Base-by-base conservation (phyloP, 1,140 invertebrate species). In the Drosophila ohnishii region DNA sequence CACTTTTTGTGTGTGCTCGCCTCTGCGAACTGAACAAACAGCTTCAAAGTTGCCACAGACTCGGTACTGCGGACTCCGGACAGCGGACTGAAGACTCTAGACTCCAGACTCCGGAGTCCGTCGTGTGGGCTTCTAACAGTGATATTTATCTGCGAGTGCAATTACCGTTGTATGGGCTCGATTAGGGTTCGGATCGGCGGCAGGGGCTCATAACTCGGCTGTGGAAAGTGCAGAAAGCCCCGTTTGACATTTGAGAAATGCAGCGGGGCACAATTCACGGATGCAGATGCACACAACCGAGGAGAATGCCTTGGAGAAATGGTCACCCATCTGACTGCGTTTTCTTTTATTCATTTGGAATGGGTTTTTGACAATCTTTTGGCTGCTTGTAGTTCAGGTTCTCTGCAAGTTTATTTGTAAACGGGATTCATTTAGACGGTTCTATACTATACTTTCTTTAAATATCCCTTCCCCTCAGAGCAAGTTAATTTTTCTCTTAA, bases 101-200 rank as follows among this genome's bases (percentile, higher is more conserved):
- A 63, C 28, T 34, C 25, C 3, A 13, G 32, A 45, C 14, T 11
- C 25, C 40, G 25, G 62, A 34, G 35, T 71, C 65, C 22, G 53
- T 66, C 79, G 80, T 84, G 84, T 86, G 84, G 84, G 83, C 86
- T 87, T 88, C 83, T 87, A 87, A 87, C 83, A 80, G 76, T 87
- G 80, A 84, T 87, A 87, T 88, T 87, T 88, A 88, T 87, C 80
- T 74, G 69, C 76, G 39, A 84, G 80, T 80, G 79, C 80, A 88
- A 88, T 87, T 87, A 84, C 80, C 83, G 84, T 87, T 86, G 83
- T 76, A 86, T 86, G 82, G 66, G 74, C 82, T 86, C 82, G 82
- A 87, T 86, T 86, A 87, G 82, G 82, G 83, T 83, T 40, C 57
- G 63, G 72, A 56, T 78, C 63, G 83, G 48, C 81, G 83, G 71